Evolutionary conservation across 1,140 invertebrate species (phyloP).

Genomic region (Portunus trituberculatus): DNA sequence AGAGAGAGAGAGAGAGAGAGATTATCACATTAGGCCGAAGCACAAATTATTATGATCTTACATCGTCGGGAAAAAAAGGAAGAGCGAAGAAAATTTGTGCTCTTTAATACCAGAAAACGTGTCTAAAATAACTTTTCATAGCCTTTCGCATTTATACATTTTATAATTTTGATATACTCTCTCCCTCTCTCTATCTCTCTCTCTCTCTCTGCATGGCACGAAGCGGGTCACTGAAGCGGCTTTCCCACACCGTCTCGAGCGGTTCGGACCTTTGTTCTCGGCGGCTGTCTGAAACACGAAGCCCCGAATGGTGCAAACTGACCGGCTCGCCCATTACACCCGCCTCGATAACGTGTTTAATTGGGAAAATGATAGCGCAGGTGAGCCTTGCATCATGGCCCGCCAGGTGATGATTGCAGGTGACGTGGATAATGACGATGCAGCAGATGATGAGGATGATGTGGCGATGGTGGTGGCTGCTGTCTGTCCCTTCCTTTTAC

Average conservation of each 20-base stretch:
- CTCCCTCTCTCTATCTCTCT: background rate
- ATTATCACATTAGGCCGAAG: too few relatives aligned
- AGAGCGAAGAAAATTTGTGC: too few relatives aligned
- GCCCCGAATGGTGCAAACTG: background rate
- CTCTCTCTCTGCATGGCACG: background rate
- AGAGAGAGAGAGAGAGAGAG: too few relatives aligned
- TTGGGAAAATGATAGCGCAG: constrained; percentile 12
- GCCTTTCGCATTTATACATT: too few relatives aligned
- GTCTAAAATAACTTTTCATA: too few relatives aligned
- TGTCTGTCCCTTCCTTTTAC: background rate
- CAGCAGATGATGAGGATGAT: constrained; percentile 1
- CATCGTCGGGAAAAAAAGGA: too few relatives aligned
- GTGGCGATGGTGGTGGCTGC: constrained; percentile 15
- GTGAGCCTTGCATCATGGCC: constrained; percentile 8
- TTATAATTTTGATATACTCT: too few relatives aligned
- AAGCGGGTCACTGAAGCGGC: background rate
- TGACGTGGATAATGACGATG: constrained; percentile 11
- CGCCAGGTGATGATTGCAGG: constrained; percentile 17
- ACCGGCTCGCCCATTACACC: background rate
- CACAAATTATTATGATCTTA: too few relatives aligned
- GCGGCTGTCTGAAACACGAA: constrained; percentile 17
- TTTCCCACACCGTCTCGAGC: background rate
- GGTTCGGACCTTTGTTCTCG: background rate
- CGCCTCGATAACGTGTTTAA: constrained; percentile 20
- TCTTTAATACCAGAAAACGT: too few relatives aligned